Base-by-base conservation (phyloP, 1,140 invertebrate species). In the Nephila pilipes region DNA sequence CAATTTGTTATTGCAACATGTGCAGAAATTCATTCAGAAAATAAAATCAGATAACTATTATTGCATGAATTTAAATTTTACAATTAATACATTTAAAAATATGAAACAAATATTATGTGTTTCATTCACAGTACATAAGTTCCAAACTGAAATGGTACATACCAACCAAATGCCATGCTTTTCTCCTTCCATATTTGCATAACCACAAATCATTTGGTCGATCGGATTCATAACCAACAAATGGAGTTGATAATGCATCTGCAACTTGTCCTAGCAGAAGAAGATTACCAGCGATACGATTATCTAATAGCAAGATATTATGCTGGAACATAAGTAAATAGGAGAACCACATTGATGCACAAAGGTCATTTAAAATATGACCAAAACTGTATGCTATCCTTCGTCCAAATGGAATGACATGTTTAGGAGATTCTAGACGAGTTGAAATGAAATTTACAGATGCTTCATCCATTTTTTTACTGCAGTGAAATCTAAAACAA, bases 301-400 rank as follows among this genome's bases (percentile, higher is more conserved):
- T 97, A 95, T 96, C 96, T 95, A 99, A 98, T 94, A 96, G 96
- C 63, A 94, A 46, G 22, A 94, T 94, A 55, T 65, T 83, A 25
- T 94, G 93, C 75, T 94, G 88, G 69, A 88, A 94, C 29, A 99
- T 97, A 94, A 99, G 96, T n/a, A 99, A 96, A 96, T 99, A 99
- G 0, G 98, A 98, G 95, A 99, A 99, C 99, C 99, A 99, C 97
- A 99, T 98, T 81, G 98, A 98, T 58, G 98, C 98, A 96, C 98
- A 99, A 10, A 99, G 96, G 96, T 99, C 99, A 95, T 99, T 99
- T 46, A 99, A 96, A 55, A 99, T 97, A 96, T 99, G 99, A 0
- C 98, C 98, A 94, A 98, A 96, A 80, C 97, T 97, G 95, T 97
- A 98, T 1, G 97, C 96, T 2, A 97, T 91, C 79, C 94, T 94